Conservation (phyloP, 2,888 invertebrate genomes). For the Physocephala rufipes region DNA sequence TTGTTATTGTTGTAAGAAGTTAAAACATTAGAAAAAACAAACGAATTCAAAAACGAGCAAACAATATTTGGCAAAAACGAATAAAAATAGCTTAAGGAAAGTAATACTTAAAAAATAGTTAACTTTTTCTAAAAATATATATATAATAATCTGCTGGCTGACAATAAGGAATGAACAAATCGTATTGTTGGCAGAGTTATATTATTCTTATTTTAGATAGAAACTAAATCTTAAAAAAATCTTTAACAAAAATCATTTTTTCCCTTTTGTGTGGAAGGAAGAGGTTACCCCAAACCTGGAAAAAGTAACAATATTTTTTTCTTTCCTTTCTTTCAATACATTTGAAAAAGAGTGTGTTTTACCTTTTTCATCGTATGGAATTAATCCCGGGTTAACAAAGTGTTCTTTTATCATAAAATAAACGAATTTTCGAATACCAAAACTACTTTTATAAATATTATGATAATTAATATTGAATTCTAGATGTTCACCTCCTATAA, state of each 20-base stretch:
- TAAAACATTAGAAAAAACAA: conserved; percentile 50
- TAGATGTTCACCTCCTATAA: no score
- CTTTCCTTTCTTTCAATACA: conserved; percentile 17
- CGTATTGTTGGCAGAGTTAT: conserved; percentile 5
- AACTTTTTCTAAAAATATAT: conserved; percentile 11
- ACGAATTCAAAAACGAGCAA: conserved; percentile 60
- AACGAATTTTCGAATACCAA: no score
- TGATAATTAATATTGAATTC: no score
- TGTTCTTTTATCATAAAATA: no score
- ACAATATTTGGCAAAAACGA: conserved; percentile 47
- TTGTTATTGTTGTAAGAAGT: conserved; percentile 23
- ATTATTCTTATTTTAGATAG: no score
- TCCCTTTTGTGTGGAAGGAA: conserved; percentile 12
- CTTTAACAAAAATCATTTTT: no score
- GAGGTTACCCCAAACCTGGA: no score
- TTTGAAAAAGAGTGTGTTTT: not conserved
- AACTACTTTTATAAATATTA: no score
- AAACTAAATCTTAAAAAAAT: no score
- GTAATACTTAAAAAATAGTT: not conserved
- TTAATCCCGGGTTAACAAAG: no score
- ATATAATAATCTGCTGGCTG: not conserved
- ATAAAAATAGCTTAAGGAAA: not conserved
- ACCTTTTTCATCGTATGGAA: no score
- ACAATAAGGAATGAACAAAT: not conserved
- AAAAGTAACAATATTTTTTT: conserved; percentile 21